Evolutionary conservation across 2,113 vertebrate genomes (phyloP), one percentile per base, ranked within the genome.

Genomic region (Corvus cornix): DNA sequence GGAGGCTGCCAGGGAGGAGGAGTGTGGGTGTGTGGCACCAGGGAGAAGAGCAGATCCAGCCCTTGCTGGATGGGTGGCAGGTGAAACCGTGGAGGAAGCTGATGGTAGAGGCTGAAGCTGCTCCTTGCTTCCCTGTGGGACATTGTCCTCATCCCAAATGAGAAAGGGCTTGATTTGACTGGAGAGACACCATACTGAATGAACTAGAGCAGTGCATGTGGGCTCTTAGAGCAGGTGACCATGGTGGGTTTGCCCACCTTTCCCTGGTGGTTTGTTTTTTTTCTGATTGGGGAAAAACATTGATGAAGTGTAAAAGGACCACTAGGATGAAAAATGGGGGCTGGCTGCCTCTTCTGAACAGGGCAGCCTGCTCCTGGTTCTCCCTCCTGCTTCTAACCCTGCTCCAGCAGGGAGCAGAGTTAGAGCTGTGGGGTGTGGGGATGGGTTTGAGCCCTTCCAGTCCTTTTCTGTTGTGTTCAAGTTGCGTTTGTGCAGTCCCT

Each of bases 41-140:
- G 20, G 41, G 11, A 90, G 44, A 10, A 60, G 69, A 56, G 44
- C 44, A 69, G 68, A 43, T 35, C 7, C 3, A 33, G 23, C 15
- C 31, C 19, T 87, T 0, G 0, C 43, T 3, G 1, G 3, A 35
- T 33, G 35, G 3, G 2, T 39, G 51, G 14, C 1, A 11, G 0
- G 0, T 16, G 13, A 19, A 64, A 14, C 33, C 3, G 1, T 10
- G 24, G 80, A 60, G 14, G 27, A 64, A 33, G 37, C 0, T 68
- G 58, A 26, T 18, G 23, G 28, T 31, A 30, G n/a, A 55, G 16
- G 13, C 72, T 0, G 9, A 3, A 14, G 17, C n/a, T 69, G 49
- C n/a, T 64, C n/a, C 30, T 55, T 2, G 0, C 4, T 46, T 5
- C 53, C 5, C 15, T 60, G 12, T 27, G 9, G 43, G 28, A 18